Conservation (phyloP, 2,888 invertebrate genomes). For the Sphinx pinastri region DNA sequence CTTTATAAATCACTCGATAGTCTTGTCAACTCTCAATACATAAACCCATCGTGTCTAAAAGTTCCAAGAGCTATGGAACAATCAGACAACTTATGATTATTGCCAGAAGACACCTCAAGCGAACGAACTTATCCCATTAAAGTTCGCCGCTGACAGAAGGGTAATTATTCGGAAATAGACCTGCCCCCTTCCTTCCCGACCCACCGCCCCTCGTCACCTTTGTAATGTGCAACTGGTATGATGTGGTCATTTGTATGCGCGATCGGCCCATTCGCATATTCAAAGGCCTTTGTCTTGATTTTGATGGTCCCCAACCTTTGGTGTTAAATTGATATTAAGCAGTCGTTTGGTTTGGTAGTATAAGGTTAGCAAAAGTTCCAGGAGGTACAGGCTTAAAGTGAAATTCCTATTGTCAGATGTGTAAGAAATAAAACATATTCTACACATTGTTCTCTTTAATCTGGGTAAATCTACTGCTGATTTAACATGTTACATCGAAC, state of each 20-base stretch:
- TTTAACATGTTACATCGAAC: no score
- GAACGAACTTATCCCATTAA: slow-evolving; percentile 25
- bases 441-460: no score
- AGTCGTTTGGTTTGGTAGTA: not conserved
- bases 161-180: slow-evolving; percentile 32
- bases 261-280: slow-evolving; percentile 13
- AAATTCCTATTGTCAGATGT: no score
- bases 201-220: not conserved
- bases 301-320: not conserved
- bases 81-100: slow-evolving; percentile 15
- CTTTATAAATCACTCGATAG: no score
- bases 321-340: no score
- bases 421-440: no score
- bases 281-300: not conserved
- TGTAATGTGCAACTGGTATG: slow-evolving; percentile 17
- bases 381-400: no score
- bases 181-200: not conserved
- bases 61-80: not conserved
- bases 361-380: not conserved
- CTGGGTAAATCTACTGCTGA: no score
- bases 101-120: slow-evolving; percentile 9
- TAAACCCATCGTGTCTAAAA: not conserved
- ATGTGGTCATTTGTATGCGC: slow-evolving; percentile 30
- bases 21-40: no score
- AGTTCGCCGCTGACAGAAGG: slow-evolving; percentile 27